phyloP scores from a whole-genome alignment of 1,140 invertebrate species.

The Nilaparvata lugens region DNA sequence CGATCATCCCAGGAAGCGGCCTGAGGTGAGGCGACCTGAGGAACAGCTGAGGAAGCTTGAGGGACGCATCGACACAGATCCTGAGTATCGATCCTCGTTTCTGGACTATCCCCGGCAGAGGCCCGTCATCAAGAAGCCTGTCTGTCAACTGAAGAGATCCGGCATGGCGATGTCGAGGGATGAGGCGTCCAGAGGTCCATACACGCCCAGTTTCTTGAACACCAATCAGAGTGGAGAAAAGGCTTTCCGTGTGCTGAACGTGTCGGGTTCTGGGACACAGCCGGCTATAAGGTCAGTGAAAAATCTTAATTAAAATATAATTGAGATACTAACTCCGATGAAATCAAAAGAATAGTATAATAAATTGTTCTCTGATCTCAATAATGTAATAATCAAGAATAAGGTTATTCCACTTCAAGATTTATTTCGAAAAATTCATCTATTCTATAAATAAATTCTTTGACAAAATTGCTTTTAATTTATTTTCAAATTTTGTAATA shows the following conservation, averaged over 20 bases:
- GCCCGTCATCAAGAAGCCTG: constrained; percentile 2
- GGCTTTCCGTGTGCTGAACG: not conserved
- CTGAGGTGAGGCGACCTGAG: constrained; percentile 6
- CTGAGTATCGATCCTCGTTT: constrained; percentile 12
- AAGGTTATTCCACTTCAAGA: no score
- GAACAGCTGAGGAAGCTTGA: constrained; percentile 11
- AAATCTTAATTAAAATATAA: no score
- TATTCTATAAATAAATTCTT: no score
- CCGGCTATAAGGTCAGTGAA: constrained; percentile 6
- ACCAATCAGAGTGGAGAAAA: not conserved
- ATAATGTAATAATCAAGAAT: no score
- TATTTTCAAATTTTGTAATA: no score
- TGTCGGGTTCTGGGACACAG: not conserved
- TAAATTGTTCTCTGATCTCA: no score
- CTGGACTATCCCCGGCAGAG: constrained; percentile 9
- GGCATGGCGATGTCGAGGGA: not conserved
- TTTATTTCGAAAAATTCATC: no score
- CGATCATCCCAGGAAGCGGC: constrained; percentile 16
- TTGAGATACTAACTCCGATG: no score
- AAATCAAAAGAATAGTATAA: no score
- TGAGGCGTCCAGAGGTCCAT: not conserved
- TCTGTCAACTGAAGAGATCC: not conserved
- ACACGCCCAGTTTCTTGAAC: not conserved
- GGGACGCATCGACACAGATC: constrained; percentile 8
- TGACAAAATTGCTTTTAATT: no score